These are phyloP conservation scores for Heliocidaris tuberculata DNA, from an alignment of 35 echinoderm and acorn worm genomes.

Conservation along the genomic window DNA sequence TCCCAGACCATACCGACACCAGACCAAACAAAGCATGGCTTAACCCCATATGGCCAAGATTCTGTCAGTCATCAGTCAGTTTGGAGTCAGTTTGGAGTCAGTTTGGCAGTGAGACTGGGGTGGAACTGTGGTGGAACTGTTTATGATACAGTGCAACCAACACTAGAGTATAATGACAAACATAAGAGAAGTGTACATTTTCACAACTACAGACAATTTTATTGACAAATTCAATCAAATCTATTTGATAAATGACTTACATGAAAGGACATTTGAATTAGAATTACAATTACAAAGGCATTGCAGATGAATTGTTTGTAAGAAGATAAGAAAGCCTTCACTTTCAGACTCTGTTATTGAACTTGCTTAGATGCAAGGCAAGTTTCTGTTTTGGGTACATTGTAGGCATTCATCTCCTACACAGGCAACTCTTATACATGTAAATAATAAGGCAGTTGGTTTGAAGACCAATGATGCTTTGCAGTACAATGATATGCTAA, in stretches of 20 bases:
- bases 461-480: background rate
- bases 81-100: too few species aligned
- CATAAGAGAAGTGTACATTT: background rate
- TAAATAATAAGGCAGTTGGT: background rate
- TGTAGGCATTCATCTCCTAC: background rate
- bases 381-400: background rate
- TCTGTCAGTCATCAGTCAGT: too few species aligned
- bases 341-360: background rate
- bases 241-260: background rate
- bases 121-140: too few species aligned
- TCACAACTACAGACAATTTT: background rate
- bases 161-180: background rate
- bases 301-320: background rate
- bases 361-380: background rate
- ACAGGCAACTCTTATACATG: background rate
- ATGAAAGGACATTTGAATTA: background rate
- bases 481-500: background rate
- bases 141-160: too few species aligned
- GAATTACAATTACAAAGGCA: background rate
- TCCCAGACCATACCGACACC: too few species aligned
- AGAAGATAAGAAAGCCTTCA: background rate
- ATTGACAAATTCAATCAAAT: constrained; percentile 12
- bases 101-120: too few species aligned
- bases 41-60: too few species aligned
- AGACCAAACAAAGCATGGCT: too few species aligned